Base-by-base conservation (phyloP, 2,113 vertebrate species). In the Numida meleagris region DNA sequence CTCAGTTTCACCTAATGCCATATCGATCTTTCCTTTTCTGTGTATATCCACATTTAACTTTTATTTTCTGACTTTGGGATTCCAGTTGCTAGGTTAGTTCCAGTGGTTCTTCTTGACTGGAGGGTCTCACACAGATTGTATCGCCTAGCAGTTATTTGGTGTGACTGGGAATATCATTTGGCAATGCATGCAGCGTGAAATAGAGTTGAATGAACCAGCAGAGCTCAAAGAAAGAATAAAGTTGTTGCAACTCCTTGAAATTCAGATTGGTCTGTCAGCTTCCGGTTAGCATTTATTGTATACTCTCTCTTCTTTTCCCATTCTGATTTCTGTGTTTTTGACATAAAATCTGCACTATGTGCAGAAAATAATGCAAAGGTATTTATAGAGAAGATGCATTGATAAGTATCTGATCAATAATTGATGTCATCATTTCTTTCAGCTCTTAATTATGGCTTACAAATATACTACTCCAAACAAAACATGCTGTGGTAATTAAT, bases 351-450 rank as follows among this genome's bases (percentile, higher is more conserved):
- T 83, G 58, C 18, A 10, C 40, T 74, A 40, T 53, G 68, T 25
- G 50, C 36, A 82, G 31, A 71, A 82, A 92, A 71, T 43, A 78
- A 61, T 68, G 46, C 31, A 3, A 2, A 29, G 43, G 8, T 86
- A 17, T 82, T 89, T 61, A 27, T 58, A 68, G 65, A 82, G 74
- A 84, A 90, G 77, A 24, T 61, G n/a, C n/a, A 84, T 51, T 53
- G 67, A 46, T 86, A 81, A 74, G 31, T 63, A 81, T 63, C 66
- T 71, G 58, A 36, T 86, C 31, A 80, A 57, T 59, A 62, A n/a
- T 50, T 96, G 51, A 65, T 90, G 87, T 78, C 78, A 46, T 86
- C 12, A 10, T 90, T 91, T 96, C 66, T 62, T 68, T 36, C 61
- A 89, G 33, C 74, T 89, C 71, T 66, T 13, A n/a, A 48, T 89